phyloP scores from a whole-genome alignment of 2,113 vertebrate species.

The Chinchilla lanigera region DNA sequence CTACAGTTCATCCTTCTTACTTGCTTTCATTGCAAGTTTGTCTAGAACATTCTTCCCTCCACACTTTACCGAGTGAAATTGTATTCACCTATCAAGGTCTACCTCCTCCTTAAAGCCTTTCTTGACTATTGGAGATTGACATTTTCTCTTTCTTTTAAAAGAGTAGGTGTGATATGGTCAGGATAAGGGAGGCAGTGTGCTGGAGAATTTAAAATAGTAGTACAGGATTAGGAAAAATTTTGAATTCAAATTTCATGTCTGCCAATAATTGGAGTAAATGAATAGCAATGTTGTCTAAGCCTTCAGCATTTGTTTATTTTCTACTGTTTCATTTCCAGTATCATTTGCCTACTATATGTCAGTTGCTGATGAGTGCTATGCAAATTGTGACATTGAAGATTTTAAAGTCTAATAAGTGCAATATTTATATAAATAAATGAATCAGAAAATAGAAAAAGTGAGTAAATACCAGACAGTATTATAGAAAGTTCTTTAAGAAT shows the following conservation, averaged over 20 bases:
- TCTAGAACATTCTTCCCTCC: neutral
- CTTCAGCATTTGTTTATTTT: slow-evolving; percentile 47
- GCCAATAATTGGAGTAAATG: slow-evolving; percentile 22
- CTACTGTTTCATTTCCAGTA: slow-evolving; percentile 42
- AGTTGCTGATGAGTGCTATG: slow-evolving; percentile 1
- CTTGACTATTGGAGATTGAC: neutral
- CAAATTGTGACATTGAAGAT: neutral
- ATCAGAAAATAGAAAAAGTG: slow-evolving; percentile 44
- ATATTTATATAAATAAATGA: slow-evolving; percentile 27
- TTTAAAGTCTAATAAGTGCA: slow-evolving; percentile 31
- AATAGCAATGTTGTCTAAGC: slow-evolving; percentile 30
- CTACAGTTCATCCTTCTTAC: neutral
- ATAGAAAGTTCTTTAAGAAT: slow-evolving; percentile 27
- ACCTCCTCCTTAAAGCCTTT: slow-evolving; percentile 3
- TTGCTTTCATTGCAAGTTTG: neutral
- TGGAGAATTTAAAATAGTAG: slow-evolving; percentile 53
- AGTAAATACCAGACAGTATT: neutral
- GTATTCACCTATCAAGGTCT: neutral
- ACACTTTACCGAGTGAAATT: slow-evolving; percentile 13
- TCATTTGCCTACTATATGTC: neutral
- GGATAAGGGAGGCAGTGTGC: neutral
- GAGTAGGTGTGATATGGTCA: slow-evolving; percentile 18
- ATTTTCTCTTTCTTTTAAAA: neutral
- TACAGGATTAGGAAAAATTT: slow-evolving; percentile 40
- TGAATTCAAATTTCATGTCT: slow-evolving; percentile 20